These are phyloP conservation scores for Zaprionus vittiger DNA, from an alignment of 1,140 invertebrate genomes.

Conservation along the genomic window DNA sequence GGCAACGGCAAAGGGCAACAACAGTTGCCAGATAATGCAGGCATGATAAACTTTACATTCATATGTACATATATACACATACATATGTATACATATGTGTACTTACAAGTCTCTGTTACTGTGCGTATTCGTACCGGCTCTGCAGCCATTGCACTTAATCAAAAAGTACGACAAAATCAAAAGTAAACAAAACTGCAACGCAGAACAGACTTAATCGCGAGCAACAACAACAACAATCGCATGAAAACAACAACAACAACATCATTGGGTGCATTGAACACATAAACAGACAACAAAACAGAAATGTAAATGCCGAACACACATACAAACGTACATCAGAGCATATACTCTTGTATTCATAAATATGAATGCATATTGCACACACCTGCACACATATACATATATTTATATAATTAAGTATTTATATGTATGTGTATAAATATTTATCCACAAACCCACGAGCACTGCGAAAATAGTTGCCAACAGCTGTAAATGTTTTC, in stretches of 20 bases:
- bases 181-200: constrained; percentile 78
- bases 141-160: constrained; percentile 73
- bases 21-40: constrained; percentile 63
- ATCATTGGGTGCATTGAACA: constrained; percentile 71
- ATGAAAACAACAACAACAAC: constrained; percentile 31
- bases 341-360: not conserved
- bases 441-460: constrained; percentile 4
- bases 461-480: constrained; percentile 55
- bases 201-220: constrained; percentile 65
- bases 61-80: constrained; percentile 26
- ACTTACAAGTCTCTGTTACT: not conserved
- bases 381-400: constrained; percentile 6
- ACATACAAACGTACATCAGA: constrained; percentile 22
- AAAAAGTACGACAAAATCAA: constrained; percentile 80
- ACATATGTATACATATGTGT: constrained; percentile 4
- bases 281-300: constrained; percentile 64
- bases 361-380: not conserved
- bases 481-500: constrained; percentile 33
- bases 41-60: constrained; percentile 5
- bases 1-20: constrained; percentile 51
- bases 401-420: constrained; percentile 2
- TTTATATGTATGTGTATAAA: not conserved
- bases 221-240: constrained; percentile 35
- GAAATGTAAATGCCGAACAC: constrained; percentile 65
- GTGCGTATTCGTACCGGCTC: constrained; percentile 42